Conservation (phyloP, 2,113 vertebrate genomes). For the Notiomystis cincta region DNA sequence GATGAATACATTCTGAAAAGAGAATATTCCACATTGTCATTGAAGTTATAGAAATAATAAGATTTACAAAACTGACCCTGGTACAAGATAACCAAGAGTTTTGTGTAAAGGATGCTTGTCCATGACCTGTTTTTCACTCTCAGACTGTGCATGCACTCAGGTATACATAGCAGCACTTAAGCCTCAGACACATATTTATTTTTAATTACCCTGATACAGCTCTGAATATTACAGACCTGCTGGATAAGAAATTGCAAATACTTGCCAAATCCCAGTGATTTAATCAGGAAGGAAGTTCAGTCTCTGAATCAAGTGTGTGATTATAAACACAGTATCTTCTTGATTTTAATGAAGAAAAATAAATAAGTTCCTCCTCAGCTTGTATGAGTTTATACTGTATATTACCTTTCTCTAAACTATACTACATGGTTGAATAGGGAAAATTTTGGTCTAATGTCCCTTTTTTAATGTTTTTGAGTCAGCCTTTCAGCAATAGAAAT, state of each 20-base stretch:
- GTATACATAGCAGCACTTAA: not conserved
- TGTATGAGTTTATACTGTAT: fast-evolving
- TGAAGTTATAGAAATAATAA: not conserved
- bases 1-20: not conserved
- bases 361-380: not conserved
- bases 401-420: not conserved
- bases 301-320: not conserved
- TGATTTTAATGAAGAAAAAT: not conserved
- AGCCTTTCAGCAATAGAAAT: not conserved
- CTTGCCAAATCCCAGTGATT: not conserved
- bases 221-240: not conserved
- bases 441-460: not conserved
- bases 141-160: not conserved
- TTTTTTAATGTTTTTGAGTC: not conserved
- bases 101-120: not conserved
- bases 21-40: not conserved
- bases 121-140: not conserved
- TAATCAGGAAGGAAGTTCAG: not conserved
- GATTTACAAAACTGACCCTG: not conserved
- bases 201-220: not conserved
- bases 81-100: not conserved
- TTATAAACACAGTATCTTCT: not conserved
- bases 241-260: not conserved
- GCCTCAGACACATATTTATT: not conserved
- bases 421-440: not conserved